Evolutionary conservation across 2,113 vertebrate species (phyloP).

Genomic region (Mohoua ochrocephala): DNA sequence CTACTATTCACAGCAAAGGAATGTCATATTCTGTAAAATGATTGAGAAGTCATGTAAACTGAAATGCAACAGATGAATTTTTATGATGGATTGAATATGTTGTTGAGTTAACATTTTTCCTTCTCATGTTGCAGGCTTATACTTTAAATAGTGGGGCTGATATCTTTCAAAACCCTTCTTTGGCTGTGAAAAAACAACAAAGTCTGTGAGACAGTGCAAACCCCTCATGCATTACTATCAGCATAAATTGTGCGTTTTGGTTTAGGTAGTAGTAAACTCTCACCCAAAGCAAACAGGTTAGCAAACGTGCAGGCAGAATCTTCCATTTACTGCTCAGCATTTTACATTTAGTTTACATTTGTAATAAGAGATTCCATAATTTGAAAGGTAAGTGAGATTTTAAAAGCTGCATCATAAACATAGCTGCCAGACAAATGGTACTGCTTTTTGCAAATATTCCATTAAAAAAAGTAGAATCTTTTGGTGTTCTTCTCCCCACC

Average conservation of each 20-base stretch:
- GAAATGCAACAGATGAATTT: not conserved
- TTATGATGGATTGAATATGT: not conserved
- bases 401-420: not conserved
- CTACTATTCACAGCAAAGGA: not conserved
- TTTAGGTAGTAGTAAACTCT: not conserved
- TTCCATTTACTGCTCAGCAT: not conserved
- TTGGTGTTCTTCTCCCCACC: not conserved
- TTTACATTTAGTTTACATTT: not conserved
- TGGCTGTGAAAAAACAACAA: not conserved
- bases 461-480: not conserved
- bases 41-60: not conserved
- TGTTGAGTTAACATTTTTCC: not conserved
- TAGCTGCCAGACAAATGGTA: not conserved
- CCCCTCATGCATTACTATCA: not conserved
- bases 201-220: not conserved
- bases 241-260: not conserved
- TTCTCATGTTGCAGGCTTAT: not conserved
- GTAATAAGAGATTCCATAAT: not conserved
- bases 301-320: not conserved
- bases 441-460: not conserved
- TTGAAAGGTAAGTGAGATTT: not conserved
- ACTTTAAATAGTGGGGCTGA: not conserved
- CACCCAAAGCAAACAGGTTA: not conserved
- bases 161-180: not conserved
- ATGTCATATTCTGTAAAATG: not conserved